Conservation (phyloP, 2,888 invertebrate species). For the Resseliella maxima region DNA sequence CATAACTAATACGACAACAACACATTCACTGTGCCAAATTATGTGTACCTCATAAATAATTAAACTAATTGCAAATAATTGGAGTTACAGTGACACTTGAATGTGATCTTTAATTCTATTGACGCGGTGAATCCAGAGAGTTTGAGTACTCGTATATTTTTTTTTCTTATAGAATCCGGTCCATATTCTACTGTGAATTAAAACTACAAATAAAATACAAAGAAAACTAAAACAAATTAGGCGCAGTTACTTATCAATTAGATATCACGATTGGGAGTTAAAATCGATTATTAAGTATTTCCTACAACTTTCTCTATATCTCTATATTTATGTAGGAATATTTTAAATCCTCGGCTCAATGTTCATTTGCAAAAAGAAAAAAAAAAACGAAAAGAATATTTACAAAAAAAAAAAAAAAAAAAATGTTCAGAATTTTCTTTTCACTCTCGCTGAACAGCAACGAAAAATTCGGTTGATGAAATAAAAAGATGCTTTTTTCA, state of each 20-base stretch:
- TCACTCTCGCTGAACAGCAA: neutral
- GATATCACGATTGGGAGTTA: neutral
- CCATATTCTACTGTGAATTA: constrained; percentile 26
- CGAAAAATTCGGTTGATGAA: neutral
- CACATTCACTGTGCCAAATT: constrained; percentile 79
- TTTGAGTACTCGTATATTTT: neutral
- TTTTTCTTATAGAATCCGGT: constrained; percentile 19
- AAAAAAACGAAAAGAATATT: too few species aligned
- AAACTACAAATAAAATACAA: neutral
- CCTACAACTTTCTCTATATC: neutral
- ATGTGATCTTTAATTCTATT: neutral
- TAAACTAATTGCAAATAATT: constrained; percentile 13
- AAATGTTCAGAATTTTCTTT: neutral
- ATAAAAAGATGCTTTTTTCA: neutral
- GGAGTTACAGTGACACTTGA: neutral
- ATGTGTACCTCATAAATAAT: constrained; percentile 78
- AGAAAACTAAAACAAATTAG: neutral
- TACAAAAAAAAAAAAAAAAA: too few species aligned
- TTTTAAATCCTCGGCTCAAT: neutral
- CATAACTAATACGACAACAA: neutral
- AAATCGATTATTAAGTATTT: neutral
- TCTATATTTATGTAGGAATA: neutral
- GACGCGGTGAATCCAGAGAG: neutral
- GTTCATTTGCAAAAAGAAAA: too few species aligned
- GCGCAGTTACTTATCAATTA: constrained; percentile 39